A percentile compares a stretch with the other conserved stretches of the same genome.
Conservation (phyloP, 2,113 vertebrate genomes). For the Urocynchramus pylzowi region DNA sequence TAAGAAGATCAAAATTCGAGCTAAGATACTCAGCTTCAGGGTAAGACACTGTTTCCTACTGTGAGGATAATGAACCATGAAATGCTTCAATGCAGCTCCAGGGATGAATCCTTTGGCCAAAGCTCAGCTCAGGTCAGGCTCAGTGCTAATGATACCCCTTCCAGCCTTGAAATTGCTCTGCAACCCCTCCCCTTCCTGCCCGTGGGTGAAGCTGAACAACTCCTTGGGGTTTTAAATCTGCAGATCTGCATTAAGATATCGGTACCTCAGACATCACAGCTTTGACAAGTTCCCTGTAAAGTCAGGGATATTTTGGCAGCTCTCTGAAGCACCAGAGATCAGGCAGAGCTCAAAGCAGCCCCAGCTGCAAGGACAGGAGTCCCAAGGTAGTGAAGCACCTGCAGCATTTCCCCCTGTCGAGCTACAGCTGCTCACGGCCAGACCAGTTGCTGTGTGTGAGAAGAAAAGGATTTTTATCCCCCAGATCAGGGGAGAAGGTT, state of each 20-base stretch:
- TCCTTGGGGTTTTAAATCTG: not conserved
- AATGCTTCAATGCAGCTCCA: not conserved
- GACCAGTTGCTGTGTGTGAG: not conserved
- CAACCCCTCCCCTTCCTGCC: not conserved
- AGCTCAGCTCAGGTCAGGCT: slow-evolving; percentile 35
- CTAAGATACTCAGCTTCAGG: not conserved
- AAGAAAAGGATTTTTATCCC: not conserved
- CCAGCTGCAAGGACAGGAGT: not conserved
- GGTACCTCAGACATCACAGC: not conserved
- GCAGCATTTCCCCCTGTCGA: not conserved
- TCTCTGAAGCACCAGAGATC: not conserved
- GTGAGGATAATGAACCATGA: slow-evolving; percentile 40
- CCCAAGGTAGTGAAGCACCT: not conserved
- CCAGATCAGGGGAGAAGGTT: not conserved
- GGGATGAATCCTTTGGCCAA: slow-evolving; percentile 20
- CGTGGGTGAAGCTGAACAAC: not conserved
- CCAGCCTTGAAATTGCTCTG: not conserved
- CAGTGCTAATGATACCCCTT: not conserved
- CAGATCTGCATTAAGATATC: not conserved
- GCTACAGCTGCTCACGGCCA: not conserved
- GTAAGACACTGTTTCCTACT: not conserved
- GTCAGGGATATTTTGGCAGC: not conserved
- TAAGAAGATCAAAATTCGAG: not conserved
- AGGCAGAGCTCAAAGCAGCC: not conserved
- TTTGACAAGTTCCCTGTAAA: not conserved